phyloP scores from a whole-genome alignment of 2,888 invertebrate species.

The Drosophila nigricruria region DNA sequence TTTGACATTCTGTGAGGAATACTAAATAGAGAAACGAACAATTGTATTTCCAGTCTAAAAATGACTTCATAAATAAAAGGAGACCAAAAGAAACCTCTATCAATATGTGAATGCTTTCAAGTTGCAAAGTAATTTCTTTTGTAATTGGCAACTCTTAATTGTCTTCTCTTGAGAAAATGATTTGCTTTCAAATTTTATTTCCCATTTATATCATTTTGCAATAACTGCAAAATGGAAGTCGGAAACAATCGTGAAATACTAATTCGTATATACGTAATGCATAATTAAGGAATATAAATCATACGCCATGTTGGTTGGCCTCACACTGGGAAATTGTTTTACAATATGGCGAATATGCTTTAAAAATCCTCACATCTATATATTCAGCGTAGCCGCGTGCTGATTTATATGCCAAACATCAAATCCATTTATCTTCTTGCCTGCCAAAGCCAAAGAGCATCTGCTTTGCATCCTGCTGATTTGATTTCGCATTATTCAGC shows the following conservation, averaged over 20 bases:
- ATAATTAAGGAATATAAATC: conserved; percentile 77
- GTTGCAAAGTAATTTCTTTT: neutral
- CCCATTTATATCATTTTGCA: neutral
- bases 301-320: conserved; percentile 63
- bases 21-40: neutral
- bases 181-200: too few species aligned
- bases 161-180: neutral
- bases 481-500: conserved; percentile 56
- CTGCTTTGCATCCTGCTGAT: conserved; percentile 37
- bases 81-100: neutral
- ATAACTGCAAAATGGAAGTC: neutral
- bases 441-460: conserved; percentile 21
- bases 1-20: neutral
- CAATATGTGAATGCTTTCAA: neutral
- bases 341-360: conserved; percentile 48
- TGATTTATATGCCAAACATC: conserved; percentile 79
- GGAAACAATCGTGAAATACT: conserved; percentile 14
- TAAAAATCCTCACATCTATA: conserved; percentile 47
- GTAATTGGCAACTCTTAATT: conserved; percentile 2
- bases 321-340: conserved; percentile 41
- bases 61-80: neutral
- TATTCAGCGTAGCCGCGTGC: conserved; percentile 19
- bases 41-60: neutral
- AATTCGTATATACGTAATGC: conserved; percentile 44
- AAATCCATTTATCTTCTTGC: conserved; percentile 79